These are phyloP conservation scores for Dicyrtomina minuta DNA, from an alignment of 2,888 invertebrate genomes.

Conservation along the genomic window DNA sequence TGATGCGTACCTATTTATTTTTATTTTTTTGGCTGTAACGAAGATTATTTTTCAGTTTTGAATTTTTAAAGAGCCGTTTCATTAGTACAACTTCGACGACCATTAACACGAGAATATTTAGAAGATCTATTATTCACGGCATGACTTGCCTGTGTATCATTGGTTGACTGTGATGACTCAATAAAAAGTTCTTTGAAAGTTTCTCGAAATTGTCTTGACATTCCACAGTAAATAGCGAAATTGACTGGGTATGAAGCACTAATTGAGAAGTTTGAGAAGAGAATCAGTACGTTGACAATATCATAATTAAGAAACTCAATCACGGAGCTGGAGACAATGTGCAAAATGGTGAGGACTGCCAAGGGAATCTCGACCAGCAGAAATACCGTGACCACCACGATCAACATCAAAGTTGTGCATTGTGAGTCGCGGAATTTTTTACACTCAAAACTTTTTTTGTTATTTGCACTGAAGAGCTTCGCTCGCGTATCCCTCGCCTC, in stretches of 20 bases:
- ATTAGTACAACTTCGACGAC: slow-evolving; percentile 74
- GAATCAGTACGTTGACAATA: slow-evolving; percentile 73
- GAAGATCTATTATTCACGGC: slow-evolving; percentile 62
- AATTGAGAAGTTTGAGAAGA: slow-evolving; percentile 87
- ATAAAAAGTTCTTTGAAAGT: slow-evolving; percentile 83
- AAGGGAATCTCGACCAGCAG: slow-evolving; percentile 80
- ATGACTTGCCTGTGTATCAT: slow-evolving; percentile 22
- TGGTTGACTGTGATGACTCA: slow-evolving; percentile 53
- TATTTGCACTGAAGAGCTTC: slow-evolving; percentile 68
- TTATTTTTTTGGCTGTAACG: neutral
- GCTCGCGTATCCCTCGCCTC: slow-evolving; percentile 77
- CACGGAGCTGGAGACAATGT: slow-evolving; percentile 75
- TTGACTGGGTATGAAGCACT: slow-evolving; percentile 80
- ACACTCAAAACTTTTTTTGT: slow-evolving; percentile 76
- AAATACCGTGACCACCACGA: slow-evolving; percentile 82
- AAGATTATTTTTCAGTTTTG: too few species aligned
- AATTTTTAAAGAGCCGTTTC: slow-evolving; percentile 79
- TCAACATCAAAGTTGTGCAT: slow-evolving; percentile 83
- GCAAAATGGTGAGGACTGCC: slow-evolving; percentile 77
- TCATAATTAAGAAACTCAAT: slow-evolving; percentile 74
- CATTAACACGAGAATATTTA: slow-evolving; percentile 77
- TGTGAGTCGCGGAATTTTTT: slow-evolving; percentile 76
- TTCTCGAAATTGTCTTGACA: slow-evolving; percentile 90
- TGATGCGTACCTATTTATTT: too few species aligned
- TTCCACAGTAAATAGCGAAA: slow-evolving; percentile 87